phyloP scores from a whole-genome alignment of 2,888 invertebrate species.

The Dascillus cervinus region DNA sequence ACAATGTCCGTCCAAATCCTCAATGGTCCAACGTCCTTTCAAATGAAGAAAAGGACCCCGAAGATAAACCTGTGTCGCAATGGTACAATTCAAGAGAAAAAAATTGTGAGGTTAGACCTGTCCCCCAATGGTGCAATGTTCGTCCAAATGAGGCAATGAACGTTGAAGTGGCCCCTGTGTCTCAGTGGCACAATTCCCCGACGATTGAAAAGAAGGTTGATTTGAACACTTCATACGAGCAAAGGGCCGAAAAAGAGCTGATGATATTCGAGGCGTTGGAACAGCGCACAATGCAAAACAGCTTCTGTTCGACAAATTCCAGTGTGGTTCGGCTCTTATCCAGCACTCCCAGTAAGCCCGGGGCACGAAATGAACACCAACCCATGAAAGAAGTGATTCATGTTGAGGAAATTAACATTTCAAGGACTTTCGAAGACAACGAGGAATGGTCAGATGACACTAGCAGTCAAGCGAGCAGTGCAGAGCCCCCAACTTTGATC shows the following conservation, averaged over 20 bases:
- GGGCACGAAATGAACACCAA: not conserved
- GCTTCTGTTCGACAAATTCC: conserved; percentile 39
- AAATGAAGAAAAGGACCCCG: not conserved
- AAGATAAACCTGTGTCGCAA: not conserved
- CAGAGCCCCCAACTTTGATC: not conserved
- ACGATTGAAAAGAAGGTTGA: not conserved
- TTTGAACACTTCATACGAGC: not conserved
- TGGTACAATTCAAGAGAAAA: not conserved
- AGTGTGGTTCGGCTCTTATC: conserved; percentile 32
- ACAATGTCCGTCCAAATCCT: conserved; percentile 10
- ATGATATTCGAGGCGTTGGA: conserved; percentile 73
- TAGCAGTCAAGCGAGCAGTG: not conserved
- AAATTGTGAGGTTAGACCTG: not conserved
- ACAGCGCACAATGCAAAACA: conserved; percentile 61
- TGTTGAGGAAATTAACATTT: not conserved
- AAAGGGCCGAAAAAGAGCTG: conserved; percentile 49
- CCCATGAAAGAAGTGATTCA: not conserved
- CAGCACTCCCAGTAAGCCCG: conserved; percentile 7
- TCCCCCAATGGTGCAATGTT: not conserved
- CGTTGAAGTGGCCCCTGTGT: not conserved
- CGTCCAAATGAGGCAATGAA: not conserved
- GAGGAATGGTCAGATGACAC: conserved; percentile 13
- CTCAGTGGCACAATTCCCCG: not conserved
- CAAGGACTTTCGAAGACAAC: conserved; percentile 10
- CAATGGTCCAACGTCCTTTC: not conserved